Conservation (phyloP, 2,797 vertebrate species). For the Arrhamphus sclerolepis region DNA sequence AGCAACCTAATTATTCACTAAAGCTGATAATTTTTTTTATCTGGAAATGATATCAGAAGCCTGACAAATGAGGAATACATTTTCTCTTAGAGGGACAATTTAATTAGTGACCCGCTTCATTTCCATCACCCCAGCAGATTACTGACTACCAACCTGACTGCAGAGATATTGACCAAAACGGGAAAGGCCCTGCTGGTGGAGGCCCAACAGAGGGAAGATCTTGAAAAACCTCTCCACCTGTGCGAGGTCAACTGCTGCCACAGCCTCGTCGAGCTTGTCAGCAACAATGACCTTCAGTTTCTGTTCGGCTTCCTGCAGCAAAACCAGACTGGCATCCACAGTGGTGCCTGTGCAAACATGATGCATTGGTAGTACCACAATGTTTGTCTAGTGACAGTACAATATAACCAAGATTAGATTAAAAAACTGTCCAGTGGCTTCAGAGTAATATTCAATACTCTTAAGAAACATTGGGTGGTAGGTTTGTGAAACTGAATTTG, state of each 20-base stretch:
- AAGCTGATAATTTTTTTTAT: not conserved
- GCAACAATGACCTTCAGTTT: constrained; percentile 91
- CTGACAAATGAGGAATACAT: not conserved
- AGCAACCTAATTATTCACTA: not conserved
- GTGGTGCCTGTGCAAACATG: constrained; percentile 82
- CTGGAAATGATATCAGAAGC: not conserved
- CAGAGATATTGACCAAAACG: constrained; percentile 96
- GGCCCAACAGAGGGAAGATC: constrained; percentile 94
- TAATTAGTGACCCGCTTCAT: not conserved
- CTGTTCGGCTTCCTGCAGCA: constrained; percentile 95
- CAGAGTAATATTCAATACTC: no score
- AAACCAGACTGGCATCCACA: constrained; percentile 92
- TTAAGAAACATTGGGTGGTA: no score
- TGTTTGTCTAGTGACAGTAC: not conserved
- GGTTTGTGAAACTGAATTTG: no score
- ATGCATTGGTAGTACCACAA: not conserved
- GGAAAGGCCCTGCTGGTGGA: constrained; percentile 95
- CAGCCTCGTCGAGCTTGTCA: constrained; percentile 89
- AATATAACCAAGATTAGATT: not conserved
- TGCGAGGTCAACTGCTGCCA: constrained; percentile 88
- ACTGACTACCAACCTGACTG: constrained; percentile 84
- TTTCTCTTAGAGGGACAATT: not conserved
- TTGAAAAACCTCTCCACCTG: constrained; percentile 99
- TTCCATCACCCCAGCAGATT: not conserved
- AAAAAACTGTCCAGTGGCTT: not conserved